Evolutionary conservation across 2,797 vertebrate species (phyloP).

Genomic region (Antrozous pallidus): DNA sequence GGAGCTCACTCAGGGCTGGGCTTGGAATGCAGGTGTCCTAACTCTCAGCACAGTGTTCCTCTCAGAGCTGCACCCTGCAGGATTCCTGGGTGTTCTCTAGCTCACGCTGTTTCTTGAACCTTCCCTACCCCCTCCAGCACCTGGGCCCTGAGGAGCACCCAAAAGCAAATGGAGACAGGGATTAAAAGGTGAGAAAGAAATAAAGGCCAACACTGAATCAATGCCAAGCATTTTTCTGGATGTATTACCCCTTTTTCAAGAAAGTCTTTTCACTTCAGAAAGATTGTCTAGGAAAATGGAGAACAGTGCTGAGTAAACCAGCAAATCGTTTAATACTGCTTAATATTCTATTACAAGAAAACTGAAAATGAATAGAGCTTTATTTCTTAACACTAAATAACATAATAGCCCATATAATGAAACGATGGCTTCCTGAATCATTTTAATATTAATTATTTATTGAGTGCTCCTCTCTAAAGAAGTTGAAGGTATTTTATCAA

Average conservation of each 20-base stretch:
- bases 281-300: conserved; percentile 51
- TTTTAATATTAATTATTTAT: conserved; percentile 6
- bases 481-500: background rate
- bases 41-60: background rate
- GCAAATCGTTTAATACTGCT: conserved; percentile 65
- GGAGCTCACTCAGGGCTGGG: background rate
- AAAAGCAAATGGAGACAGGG: background rate
- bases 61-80: fast-evolving
- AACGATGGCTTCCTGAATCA: conserved; percentile 39
- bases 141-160: background rate
- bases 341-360: conserved; percentile 59
- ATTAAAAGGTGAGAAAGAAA: conserved; percentile 54
- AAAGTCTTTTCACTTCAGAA: conserved; percentile 58
- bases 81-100: background rate
- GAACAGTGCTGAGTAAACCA: conserved; percentile 56
- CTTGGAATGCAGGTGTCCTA: background rate
- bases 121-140: background rate
- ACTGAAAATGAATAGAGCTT: conserved; percentile 53
- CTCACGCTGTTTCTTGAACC: background rate
- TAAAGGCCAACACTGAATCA: conserved; percentile 55
- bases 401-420: conserved; percentile 37
- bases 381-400: conserved; percentile 56
- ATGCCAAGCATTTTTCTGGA: conserved; percentile 32
- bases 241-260: conserved; percentile 21
- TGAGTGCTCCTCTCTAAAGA: background rate